phyloP scores from a whole-genome alignment of 2,797 vertebrate genomes.

The Melanotaenia boesemani region DNA sequence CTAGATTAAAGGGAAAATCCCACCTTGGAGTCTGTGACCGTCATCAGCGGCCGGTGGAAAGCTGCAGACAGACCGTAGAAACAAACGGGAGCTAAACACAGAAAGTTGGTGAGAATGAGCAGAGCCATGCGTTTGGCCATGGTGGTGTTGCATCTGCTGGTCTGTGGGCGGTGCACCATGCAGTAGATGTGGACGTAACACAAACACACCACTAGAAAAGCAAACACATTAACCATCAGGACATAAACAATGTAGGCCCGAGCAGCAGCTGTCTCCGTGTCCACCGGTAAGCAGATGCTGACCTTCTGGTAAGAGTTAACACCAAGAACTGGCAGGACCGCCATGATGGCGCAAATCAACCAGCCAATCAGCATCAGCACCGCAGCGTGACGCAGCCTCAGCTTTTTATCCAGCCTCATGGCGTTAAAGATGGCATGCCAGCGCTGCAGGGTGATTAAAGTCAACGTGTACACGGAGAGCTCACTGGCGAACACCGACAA shows the following conservation, averaged over 20 bases:
- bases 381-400: slow-evolving; percentile 79
- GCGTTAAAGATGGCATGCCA: slow-evolving; percentile 91
- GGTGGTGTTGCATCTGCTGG: slow-evolving; percentile 86
- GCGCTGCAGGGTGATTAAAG: slow-evolving; percentile 89
- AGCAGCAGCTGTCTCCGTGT: slow-evolving; percentile 82
- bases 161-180: slow-evolving; percentile 88
- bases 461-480: slow-evolving; percentile 89
- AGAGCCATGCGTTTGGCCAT: slow-evolving; percentile 91
- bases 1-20: background rate
- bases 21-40: slow-evolving; percentile 90
- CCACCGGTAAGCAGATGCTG: slow-evolving; percentile 93
- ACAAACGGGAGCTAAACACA: slow-evolving; percentile 91
- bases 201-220: slow-evolving; percentile 87
- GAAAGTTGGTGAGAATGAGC: slow-evolving; percentile 90
- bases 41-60: slow-evolving; percentile 89
- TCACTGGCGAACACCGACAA: slow-evolving; percentile 90
- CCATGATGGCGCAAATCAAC: slow-evolving; percentile 83
- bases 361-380: slow-evolving; percentile 87
- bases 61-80: slow-evolving; percentile 90
- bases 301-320: slow-evolving; percentile 91
- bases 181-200: slow-evolving; percentile 91
- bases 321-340: slow-evolving; percentile 86
- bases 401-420: slow-evolving; percentile 87
- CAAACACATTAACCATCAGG: slow-evolving; percentile 84
- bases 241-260: slow-evolving; percentile 84